These are phyloP conservation scores for Gorsachius magnificus DNA, from an alignment of 2,797 vertebrate genomes.

Conservation along the genomic window DNA sequence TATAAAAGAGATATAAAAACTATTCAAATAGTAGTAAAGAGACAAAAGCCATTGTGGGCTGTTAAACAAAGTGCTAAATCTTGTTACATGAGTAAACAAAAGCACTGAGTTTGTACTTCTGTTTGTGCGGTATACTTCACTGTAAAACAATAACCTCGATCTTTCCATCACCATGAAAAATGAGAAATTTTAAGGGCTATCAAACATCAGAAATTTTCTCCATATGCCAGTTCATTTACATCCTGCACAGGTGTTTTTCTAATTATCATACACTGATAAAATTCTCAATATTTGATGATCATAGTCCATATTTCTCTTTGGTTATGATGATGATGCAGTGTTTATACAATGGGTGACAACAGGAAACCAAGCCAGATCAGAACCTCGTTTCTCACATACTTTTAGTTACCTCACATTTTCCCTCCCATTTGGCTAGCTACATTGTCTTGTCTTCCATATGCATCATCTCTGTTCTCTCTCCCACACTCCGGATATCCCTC, in stretches of 20 bases:
- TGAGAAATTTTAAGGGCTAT: conserved; percentile 51
- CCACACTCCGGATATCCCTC: neutral
- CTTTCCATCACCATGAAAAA: conserved; percentile 40
- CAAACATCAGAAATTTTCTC: conserved; percentile 38
- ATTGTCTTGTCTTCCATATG: neutral
- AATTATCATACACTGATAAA: conserved; percentile 26
- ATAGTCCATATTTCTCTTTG: neutral
- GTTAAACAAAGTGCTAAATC: neutral
- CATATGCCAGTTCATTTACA: conserved; percentile 12
- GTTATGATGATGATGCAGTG: neutral
- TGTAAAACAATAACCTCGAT: neutral
- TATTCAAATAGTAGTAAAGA: neutral
- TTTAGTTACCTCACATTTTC: neutral
- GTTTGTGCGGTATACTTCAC: neutral
- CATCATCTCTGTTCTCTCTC: neutral
- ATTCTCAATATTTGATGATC: neutral
- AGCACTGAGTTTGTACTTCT: neutral
- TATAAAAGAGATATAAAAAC: neutral
- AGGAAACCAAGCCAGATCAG: neutral
- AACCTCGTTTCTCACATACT: neutral
- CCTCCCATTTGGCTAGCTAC: neutral
- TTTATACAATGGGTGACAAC: neutral
- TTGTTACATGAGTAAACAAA: neutral
- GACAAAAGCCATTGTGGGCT: neutral
- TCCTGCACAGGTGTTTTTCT: conserved; percentile 2